These are phyloP conservation scores for Candidula unifasciata DNA, from an alignment of 2,888 invertebrate genomes.

Conservation along the genomic window DNA sequence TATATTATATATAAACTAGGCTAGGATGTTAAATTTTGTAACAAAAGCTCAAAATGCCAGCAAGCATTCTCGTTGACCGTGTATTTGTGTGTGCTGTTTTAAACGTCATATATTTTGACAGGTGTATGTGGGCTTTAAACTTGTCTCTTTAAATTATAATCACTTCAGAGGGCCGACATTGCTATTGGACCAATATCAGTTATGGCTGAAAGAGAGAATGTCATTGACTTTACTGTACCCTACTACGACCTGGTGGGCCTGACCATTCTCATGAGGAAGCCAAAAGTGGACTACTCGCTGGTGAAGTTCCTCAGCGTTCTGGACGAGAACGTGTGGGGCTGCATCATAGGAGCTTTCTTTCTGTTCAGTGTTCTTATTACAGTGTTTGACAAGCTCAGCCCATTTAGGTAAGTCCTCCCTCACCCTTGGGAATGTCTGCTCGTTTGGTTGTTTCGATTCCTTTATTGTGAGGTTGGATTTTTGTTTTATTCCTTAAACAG, in stretches of 20 bases:
- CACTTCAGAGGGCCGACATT: constrained; percentile 88
- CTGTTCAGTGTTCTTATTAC: constrained; percentile 87
- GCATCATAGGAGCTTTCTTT: constrained; percentile 82
- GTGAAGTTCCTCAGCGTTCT: constrained; percentile 97
- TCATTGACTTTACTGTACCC: constrained; percentile 98
- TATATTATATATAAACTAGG: too few relatives aligned
- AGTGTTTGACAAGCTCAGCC: constrained; percentile 89
- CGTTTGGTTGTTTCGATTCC: too few relatives aligned
- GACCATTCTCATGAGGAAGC: constrained; percentile 95
- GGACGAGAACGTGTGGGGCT: constrained; percentile 97
- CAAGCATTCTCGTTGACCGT: too few relatives aligned
- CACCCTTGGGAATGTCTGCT: too few relatives aligned
- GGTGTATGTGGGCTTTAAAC: neutral
- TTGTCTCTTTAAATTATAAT: neutral
- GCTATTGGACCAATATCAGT: constrained; percentile 95
- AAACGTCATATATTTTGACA: neutral
- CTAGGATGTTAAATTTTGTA: too few relatives aligned
- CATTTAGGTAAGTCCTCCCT: constrained; percentile 53
- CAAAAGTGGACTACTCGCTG: constrained; percentile 91
- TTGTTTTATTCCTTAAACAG: too few relatives aligned
- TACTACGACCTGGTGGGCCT: constrained; percentile 98
- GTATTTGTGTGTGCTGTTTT: too few relatives aligned
- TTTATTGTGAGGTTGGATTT: too few relatives aligned
- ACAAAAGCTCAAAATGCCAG: too few relatives aligned
- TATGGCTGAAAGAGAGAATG: constrained; percentile 93